A percentile compares a stretch with the other conserved stretches of the same genome.
These are phyloP conservation scores for Phasia obesa DNA, from an alignment of 2,888 invertebrate species.

Conservation along the genomic window DNA sequence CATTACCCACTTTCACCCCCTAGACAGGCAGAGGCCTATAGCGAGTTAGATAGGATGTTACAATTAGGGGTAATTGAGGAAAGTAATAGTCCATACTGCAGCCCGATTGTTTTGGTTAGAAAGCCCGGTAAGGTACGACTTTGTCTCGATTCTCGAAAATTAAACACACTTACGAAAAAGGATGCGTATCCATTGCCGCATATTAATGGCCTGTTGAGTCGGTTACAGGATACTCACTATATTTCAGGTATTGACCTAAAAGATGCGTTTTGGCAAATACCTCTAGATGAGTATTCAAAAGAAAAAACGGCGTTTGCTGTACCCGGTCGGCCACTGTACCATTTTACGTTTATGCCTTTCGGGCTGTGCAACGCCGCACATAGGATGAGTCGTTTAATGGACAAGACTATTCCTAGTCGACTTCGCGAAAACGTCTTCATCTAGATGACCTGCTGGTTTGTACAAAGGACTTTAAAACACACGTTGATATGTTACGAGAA, in stretches of 20 bases:
- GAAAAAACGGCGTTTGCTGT: slow-evolving; percentile 21
- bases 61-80: neutral
- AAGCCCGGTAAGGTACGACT: slow-evolving; percentile 25
- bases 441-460: slow-evolving; percentile 2
- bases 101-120: slow-evolving; percentile 32
- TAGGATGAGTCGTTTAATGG: slow-evolving; percentile 54
- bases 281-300: slow-evolving; percentile 15
- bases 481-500: too few relatives aligned
- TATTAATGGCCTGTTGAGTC: slow-evolving; percentile 21
- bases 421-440: slow-evolving; percentile 9
- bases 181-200: slow-evolving; percentile 23
- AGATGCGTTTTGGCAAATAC: slow-evolving; percentile 19
- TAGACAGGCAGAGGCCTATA: neutral
- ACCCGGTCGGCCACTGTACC: slow-evolving; percentile 32
- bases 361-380: slow-evolving; percentile 4
- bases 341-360: slow-evolving; percentile 26
- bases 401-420: slow-evolving; percentile 26
- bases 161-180: slow-evolving; percentile 19
- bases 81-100: slow-evolving; percentile 27
- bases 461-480: neutral
- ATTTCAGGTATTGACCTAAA: slow-evolving; percentile 38
- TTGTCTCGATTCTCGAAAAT: slow-evolving; percentile 33
- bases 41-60: neutral
- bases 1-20: slow-evolving; percentile 3
- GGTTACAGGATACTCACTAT: slow-evolving; percentile 29